phyloP scores from a whole-genome alignment of 2,797 vertebrate genomes.

The Muscicapa comitata region DNA sequence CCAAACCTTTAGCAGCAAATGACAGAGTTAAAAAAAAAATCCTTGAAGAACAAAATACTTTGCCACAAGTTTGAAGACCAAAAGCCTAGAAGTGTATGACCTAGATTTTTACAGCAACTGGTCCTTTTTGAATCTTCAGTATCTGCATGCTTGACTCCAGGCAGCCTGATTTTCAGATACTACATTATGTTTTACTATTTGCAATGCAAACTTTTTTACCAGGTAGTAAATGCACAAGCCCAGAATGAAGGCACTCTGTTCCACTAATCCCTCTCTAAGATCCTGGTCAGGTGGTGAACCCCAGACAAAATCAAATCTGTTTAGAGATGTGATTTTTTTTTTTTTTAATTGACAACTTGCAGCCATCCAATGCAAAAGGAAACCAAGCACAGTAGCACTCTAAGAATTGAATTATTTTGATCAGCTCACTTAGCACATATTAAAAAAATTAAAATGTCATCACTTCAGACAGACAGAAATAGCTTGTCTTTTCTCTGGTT shows the following conservation, averaged over 20 bases:
- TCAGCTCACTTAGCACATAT: neutral
- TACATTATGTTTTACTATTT: neutral
- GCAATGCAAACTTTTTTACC: neutral
- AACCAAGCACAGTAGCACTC: neutral
- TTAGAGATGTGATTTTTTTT: neutral
- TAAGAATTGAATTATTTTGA: neutral
- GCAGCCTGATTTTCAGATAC: neutral
- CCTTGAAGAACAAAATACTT: neutral
- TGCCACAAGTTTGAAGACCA: neutral
- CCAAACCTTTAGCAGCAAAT: neutral
- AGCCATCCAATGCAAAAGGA: neutral
- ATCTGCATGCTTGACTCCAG: neutral
- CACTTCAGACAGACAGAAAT: neutral
- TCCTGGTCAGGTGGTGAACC: neutral
- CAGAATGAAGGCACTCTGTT: neutral
- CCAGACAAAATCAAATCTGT: neutral
- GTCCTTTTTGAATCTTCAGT: neutral
- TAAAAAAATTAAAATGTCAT: neutral
- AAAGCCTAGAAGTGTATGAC: neutral
- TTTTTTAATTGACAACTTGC: neutral
- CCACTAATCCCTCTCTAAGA: neutral
- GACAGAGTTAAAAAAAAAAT: neutral
- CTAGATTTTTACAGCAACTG: neutral
- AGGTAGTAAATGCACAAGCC: neutral
- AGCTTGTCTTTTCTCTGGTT: neutral